Evolutionary conservation across 2,113 vertebrate species (phyloP), one percentile per base, ranked within the genome.

Genomic region (Hystrix cristata): DNA sequence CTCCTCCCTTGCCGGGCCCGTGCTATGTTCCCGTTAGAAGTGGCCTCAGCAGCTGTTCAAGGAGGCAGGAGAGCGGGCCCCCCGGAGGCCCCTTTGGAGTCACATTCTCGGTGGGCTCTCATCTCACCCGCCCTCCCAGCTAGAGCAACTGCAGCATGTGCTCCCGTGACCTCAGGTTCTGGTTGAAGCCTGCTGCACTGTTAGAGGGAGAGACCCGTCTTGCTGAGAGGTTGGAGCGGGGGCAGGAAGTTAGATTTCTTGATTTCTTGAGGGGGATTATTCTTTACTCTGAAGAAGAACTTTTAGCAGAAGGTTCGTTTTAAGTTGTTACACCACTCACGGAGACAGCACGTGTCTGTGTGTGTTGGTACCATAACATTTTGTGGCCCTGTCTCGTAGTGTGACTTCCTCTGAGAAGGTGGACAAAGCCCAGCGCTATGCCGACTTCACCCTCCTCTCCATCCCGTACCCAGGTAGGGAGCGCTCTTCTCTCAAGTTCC

Each of bases 331-430:
- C 2, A 43, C 21, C 46, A 14, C 51, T 97, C 46, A 19, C 46
- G 80, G 81, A 80, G 82, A 65, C 23, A 43, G 51, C 6, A 7
- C 51, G 29, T 57, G 12, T 9, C 7, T 64, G 5, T 80, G 3
- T 55, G 90, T 80, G 62, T 71, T 76, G 84, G 69, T 79, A 38
- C 62, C 5, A 0, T 97, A 94, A 95, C 90, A 89, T 34, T 0
- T 55, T 95, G 27, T 97, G 88, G 96, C 85, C 74, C 92, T 98
- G 87, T 98, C 93, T 97, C 96, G 23, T 97, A 99, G 99, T 94
- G 99, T 99, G 94, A 99, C 99, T 0, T 99, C 99, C 83, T 99
- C 99, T 11, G 99, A 99, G 98, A 99, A 99, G 97, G 99, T 99
- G 98, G 99, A 99, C 98, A 99, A 99, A 98, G 99, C 99, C 90